Evolutionary conservation across 2,113 vertebrate species (phyloP), one percentile per base, ranked within the genome.

Genomic region (Cavia porcellus): DNA sequence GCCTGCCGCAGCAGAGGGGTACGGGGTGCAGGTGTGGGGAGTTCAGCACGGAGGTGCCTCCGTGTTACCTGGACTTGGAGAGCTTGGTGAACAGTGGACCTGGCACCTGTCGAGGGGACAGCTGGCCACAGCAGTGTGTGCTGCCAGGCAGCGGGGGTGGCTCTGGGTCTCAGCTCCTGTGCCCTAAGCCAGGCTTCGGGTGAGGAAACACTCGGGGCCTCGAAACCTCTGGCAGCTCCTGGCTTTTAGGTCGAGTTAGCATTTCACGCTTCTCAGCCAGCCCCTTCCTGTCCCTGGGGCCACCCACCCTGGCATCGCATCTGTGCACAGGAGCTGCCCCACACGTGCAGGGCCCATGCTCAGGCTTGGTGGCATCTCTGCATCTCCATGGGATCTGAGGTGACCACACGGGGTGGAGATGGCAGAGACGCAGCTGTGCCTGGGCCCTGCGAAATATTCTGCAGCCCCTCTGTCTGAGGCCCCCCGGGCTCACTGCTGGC

Each of bases 291-390:
- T 30, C 32, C 52, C n/a, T 70, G 2, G 3, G 3, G 20, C 47
- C 17, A 19, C n/a, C 20, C 22, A 8, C 28, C 12, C 14, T 11
- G 14, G 68, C 1, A 0, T 1, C 3, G 25, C 55, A 38, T 8
- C 11, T 64, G 28, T 17, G 2, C 0, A 14, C 24, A 87, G 75
- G 42, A 25, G 1, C 52, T 38, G 24, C 35, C 50, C 42, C 13
- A 0, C 12, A 2, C 1, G 8, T 55, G 66, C 15, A 0, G 24
- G n/a, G 38, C 28, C 13, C 30, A 10, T 9, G 1, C 42, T 19
- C 32, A 2, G 15, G 30, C 5, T 19, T 12, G 8, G 3, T 4
- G 13, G 74, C 72, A 42, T 11, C 9, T n/a, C 11, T 6, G 74
- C 64, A 35, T 14, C 9, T 45, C 11, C 12, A 8, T 6, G 11